These are phyloP conservation scores for Heliothis peltigera DNA, from an alignment of 2,888 invertebrate genomes.

Conservation along the genomic window DNA sequence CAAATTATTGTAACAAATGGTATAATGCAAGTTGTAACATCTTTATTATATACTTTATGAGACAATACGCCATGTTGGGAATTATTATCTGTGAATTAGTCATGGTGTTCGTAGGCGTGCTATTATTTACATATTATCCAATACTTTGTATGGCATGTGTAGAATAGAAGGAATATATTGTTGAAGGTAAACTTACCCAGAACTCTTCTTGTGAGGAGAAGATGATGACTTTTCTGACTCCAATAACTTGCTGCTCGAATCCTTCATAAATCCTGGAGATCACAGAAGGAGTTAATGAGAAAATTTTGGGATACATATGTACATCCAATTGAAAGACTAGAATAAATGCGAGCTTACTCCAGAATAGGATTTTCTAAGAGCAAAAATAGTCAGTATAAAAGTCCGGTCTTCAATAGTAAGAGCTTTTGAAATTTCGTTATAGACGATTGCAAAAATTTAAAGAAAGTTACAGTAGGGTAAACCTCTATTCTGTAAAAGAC, in stretches of 20 bases:
- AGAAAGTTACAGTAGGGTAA: too few species aligned
- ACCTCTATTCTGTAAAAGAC: too few species aligned
- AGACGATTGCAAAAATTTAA: too few species aligned
- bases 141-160: slow-evolving; percentile 34
- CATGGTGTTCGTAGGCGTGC: slow-evolving; percentile 72
- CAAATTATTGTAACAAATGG: slow-evolving; percentile 16
- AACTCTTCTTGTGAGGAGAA: slow-evolving; percentile 85
- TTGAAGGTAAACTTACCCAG: slow-evolving; percentile 76
- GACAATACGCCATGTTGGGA: slow-evolving; percentile 42
- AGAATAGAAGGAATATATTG: slow-evolving; percentile 15
- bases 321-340: too few species aligned
- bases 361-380: too few species aligned
- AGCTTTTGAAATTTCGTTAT: too few species aligned
- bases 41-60: slow-evolving; percentile 28
- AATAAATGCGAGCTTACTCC: too few species aligned
- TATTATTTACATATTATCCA: slow-evolving; percentile 73
- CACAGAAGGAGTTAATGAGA: too few species aligned
- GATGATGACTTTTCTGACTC: slow-evolving; percentile 85
- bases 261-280: slow-evolving; percentile 84
- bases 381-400: too few species aligned
- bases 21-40: slow-evolving; percentile 43
- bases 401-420: too few species aligned
- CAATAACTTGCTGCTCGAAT: slow-evolving; percentile 84
- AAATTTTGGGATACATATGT: too few species aligned
- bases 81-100: slow-evolving; percentile 71